Base-by-base conservation (phyloP, 2,888 invertebrate species). In the Xestia sexstrigata region DNA sequence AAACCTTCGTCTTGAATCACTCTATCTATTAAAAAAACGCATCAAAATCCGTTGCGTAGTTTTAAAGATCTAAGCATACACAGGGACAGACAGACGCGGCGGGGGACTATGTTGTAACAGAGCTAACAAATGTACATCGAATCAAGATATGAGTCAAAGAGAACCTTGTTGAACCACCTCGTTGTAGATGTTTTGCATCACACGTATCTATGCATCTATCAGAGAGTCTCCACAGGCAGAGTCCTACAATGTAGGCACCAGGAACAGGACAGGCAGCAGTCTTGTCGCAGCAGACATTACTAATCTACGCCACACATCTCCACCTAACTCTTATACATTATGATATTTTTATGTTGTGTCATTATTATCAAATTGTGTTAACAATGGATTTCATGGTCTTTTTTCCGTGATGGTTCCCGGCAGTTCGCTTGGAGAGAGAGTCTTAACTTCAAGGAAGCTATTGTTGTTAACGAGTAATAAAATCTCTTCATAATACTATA, bases 391-490 rank as follows among this genome's bases (percentile, higher is more conserved):
- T 95, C 92, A 92, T 93, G 92, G 91, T 95, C 89, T 95, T 93
- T 94, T 95, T 94, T 91, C 93, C 93, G 92, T 93, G 92, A 93
- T 91, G 93, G 92, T 93, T 93, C 94, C 93, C 92, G 90, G 93
- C 95, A 98, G 98, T 98, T 98, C 97, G 98, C 98, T 98, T 99
- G 99, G 99, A 98, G 98, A 98, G 98, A 98, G 98, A 99, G 99
- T 98, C 98, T 98, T 97, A 98, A 99, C 98, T 99, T 99, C 99
- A 98, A 98, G 98, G 98, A 99, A 97, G 98, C 98, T 97, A 98
- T 99, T 97, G 98, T 98, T 97, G 97, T 97, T 97, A 98, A 98
- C 97, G 98, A 98, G 98, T 98, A 98, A 98, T 97, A 95, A 96
- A 83, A 95, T 95, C 94, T 96, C 95, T 97, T 94, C 94, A 94